Evolutionary conservation across 2,797 vertebrate genomes (phyloP).

Genomic region (Pangasius djambal): DNA sequence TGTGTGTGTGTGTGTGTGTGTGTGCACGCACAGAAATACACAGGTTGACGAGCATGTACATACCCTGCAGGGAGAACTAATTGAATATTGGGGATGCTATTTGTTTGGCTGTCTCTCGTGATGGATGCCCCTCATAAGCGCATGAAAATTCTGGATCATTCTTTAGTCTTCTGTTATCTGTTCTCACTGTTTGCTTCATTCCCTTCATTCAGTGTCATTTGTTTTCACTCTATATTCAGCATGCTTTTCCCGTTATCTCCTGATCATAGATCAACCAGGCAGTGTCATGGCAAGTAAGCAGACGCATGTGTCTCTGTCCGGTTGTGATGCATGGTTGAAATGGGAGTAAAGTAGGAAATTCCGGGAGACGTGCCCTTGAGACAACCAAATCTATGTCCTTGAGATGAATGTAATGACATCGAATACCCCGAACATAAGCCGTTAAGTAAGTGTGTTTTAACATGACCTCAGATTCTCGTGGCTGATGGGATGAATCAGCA

Average conservation of each 20-base stretch:
- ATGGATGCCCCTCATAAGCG: slow-evolving; percentile 82
- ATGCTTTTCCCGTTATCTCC: slow-evolving; percentile 49
- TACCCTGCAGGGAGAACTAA: slow-evolving; percentile 62
- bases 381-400: slow-evolving; percentile 27
- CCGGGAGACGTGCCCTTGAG: slow-evolving; percentile 14
- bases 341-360: slow-evolving; percentile 15
- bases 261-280: slow-evolving; percentile 53
- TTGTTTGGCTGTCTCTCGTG: slow-evolving; percentile 73
- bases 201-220: slow-evolving; percentile 50
- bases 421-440: slow-evolving; percentile 3
- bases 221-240: slow-evolving; percentile 58
- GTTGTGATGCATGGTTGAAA: slow-evolving; percentile 17
- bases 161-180: slow-evolving; percentile 70
- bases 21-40: not conserved
- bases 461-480: slow-evolving; percentile 28
- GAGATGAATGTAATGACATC: slow-evolving; percentile 25
- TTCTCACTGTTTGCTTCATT: slow-evolving; percentile 58
- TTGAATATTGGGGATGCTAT: slow-evolving; percentile 71
- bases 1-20: slow-evolving; percentile 24
- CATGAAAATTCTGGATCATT: slow-evolving; percentile 74
- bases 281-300: slow-evolving; percentile 38
- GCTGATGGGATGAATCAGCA: slow-evolving; percentile 48
- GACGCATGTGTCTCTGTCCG: slow-evolving; percentile 38
- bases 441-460: slow-evolving; percentile 37
- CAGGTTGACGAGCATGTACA: slow-evolving; percentile 37